Conservation (phyloP, 1,140 invertebrate species). For the Dysdera silvatica region DNA sequence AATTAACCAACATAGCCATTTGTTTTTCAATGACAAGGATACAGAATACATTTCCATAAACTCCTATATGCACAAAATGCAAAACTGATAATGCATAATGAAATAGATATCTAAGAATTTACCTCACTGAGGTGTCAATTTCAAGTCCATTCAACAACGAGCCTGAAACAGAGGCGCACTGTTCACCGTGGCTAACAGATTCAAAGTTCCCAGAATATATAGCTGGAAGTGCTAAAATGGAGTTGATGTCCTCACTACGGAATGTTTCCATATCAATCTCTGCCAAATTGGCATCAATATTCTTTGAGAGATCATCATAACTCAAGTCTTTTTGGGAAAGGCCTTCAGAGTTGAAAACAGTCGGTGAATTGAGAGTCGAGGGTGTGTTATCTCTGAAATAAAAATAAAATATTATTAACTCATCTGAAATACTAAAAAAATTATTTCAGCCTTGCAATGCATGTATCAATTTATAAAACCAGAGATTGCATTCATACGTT, state of each 20-base stretch:
- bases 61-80: too few relatives aligned
- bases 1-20: too few relatives aligned
- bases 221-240: conserved; percentile 53
- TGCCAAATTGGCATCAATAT: conserved; percentile 83
- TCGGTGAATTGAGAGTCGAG: conserved; percentile 9
- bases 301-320: conserved; percentile 75
- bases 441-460: too few relatives aligned
- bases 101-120: too few relatives aligned
- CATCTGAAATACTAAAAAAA: too few relatives aligned
- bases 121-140: conserved; percentile 61
- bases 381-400: too few relatives aligned
- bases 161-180: conserved; percentile 68
- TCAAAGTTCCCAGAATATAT: conserved; percentile 44
- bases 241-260: conserved; percentile 78
- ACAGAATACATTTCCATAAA: too few relatives aligned
- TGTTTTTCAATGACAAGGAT: too few relatives aligned
- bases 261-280: conserved; percentile 93
- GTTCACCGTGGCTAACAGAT: conserved; percentile 58
- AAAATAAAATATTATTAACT: too few relatives aligned
- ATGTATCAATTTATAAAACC: too few relatives aligned
- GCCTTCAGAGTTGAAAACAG: not conserved
- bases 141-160: conserved; percentile 70
- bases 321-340: conserved; percentile 46
- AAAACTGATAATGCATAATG: too few relatives aligned
- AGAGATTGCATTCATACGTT: too few relatives aligned